These are phyloP conservation scores for Lucifuga dentata DNA, from an alignment of 2,113 vertebrate genomes.

Conservation along the genomic window DNA sequence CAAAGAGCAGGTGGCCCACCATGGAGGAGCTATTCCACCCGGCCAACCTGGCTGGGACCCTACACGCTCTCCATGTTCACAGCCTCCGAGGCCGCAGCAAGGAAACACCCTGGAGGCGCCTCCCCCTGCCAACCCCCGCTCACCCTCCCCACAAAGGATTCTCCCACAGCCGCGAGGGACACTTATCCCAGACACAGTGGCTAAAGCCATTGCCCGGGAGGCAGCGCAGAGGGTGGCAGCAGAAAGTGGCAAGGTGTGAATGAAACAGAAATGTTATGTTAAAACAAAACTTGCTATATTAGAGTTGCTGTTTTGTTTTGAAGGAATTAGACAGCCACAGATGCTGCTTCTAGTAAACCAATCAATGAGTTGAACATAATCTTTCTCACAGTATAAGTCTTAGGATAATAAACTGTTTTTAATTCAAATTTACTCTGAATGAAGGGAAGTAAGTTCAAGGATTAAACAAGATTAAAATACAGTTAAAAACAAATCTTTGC, in stretches of 20 bases:
- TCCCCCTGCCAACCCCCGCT: constrained; percentile 82
- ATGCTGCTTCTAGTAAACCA: no score
- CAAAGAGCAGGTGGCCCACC: constrained; percentile 89
- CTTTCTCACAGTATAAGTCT: no score
- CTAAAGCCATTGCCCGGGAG: constrained; percentile 96
- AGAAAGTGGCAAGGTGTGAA: constrained; percentile 89
- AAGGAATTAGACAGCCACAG: no score
- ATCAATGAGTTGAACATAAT: no score
- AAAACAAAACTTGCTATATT: no score
- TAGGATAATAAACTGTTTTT: no score
- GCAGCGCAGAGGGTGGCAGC: constrained; percentile 92
- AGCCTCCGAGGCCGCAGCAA: constrained; percentile 73
- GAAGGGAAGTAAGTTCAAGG: no score
- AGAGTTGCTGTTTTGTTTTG: no score
- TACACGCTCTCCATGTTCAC: constrained; percentile 74
- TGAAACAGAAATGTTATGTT: no score
- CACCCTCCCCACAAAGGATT: constrained; percentile 93
- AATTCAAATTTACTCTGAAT: no score
- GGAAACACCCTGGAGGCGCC: constrained; percentile 89
- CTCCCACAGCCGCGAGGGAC: constrained; percentile 93
- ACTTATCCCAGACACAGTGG: constrained; percentile 88
- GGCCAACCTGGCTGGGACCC: constrained; percentile 72
- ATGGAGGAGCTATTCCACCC: constrained; percentile 57
- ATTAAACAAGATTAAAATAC: no score
- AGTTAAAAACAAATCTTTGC: background rate